Evolutionary conservation across 2,113 vertebrate genomes (phyloP).

Genomic region (Oxygymnocypris stewartii): DNA sequence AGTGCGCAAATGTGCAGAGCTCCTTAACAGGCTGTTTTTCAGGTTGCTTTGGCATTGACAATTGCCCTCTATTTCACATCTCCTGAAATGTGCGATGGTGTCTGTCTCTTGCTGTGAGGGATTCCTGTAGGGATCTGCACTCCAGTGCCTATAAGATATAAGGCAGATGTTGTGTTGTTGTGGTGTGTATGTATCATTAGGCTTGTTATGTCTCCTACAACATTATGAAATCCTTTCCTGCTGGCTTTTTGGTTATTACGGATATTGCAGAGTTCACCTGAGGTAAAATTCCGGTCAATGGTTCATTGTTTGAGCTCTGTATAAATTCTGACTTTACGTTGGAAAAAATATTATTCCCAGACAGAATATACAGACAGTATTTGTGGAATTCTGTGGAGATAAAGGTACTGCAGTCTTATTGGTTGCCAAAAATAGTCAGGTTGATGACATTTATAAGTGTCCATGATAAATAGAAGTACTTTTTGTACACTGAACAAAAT

Average conservation of each 20-base stretch:
- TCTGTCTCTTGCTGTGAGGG: constrained; percentile 16
- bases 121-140: not conserved
- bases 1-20: constrained; percentile 25
- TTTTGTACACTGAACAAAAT: no score
- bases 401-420: not conserved
- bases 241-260: not conserved
- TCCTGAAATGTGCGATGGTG: constrained; percentile 27
- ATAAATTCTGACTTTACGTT: not conserved
- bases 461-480: no score
- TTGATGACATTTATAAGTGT: not conserved
- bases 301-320: not conserved
- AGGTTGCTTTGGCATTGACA: constrained; percentile 39
- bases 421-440: not conserved
- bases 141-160: not conserved
- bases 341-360: not conserved
- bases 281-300: not conserved
- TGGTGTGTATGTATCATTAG: not conserved
- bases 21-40: constrained; percentile 25
- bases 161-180: not conserved
- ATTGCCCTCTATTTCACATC: constrained; percentile 39
- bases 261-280: not conserved
- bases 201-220: not conserved
- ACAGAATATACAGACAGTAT: not conserved
- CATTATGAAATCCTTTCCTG: not conserved
- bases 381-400: not conserved